Base-by-base conservation (phyloP, 1,140 invertebrate species). In the Drosophila tristis region DNA sequence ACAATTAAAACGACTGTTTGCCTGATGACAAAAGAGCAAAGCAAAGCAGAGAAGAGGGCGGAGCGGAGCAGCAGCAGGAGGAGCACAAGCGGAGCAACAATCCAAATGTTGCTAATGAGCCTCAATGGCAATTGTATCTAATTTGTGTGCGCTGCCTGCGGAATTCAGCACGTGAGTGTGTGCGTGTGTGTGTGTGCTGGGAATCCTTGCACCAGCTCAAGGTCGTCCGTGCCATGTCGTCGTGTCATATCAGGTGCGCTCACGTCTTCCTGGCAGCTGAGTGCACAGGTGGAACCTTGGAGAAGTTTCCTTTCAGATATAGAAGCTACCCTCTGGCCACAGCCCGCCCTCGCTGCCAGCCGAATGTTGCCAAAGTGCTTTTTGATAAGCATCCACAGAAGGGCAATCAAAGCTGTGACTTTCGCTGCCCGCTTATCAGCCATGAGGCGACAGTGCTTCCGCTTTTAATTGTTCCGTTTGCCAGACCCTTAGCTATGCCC, bases 401-500 rank as follows among this genome's bases (percentile, higher is more conserved):
- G 75, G 31, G 44, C 58, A 61, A 67, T 73, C 58, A 73, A 60
- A 61, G 55, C 20, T 53, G 57, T 49, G 60, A 70, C 64, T 75
- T 49, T 51, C 51, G 15, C 42, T 64, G 58, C 61, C 54, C 59
- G 48, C 51, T 75, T 39, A 51, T 71, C 56, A 48, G 55, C 39
- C 62, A 76, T 57, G 65, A 31, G 43, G 29, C 48, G 43, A 58
- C 57, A 77, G 72, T 74, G 56, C 63, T 79, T 74, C 64, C 70
- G 56, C 35, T 78, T 89, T 63, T 76, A 87, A 87, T 84, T 78
- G 82, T 73, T 61, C 63, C 64, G 15, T 45, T 89, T 87, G 89
- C 89, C 84, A 71, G 57, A 5, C 55, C 63, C 59, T 78, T 84
- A 61, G 80, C 80, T 80, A 64, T 87, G 35, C 76, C 80, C 76